These are phyloP conservation scores for Drosophila neonasuta DNA, from an alignment of 2,888 invertebrate genomes.

Conservation along the genomic window DNA sequence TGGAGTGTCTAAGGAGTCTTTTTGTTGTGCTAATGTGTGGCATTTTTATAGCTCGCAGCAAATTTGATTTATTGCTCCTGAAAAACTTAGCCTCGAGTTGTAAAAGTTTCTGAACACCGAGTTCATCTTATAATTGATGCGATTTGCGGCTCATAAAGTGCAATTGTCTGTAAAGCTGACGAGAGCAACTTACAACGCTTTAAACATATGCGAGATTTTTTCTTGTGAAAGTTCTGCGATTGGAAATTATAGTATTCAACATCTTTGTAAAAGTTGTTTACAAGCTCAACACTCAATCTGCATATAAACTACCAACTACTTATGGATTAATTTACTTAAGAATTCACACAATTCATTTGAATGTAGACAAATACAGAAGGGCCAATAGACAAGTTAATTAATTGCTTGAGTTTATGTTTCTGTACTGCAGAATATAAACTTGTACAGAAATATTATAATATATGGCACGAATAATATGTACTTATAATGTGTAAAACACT, in stretches of 20 bases:
- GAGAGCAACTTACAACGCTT: slow-evolving; percentile 17
- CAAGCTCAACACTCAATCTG: not conserved
- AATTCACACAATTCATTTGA: not conserved
- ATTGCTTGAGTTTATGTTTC: too few species aligned
- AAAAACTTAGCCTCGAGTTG: slow-evolving; percentile 64
- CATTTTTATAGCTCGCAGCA: slow-evolving; percentile 71
- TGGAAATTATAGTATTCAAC: not conserved
- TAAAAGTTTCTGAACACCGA: slow-evolving; percentile 51
- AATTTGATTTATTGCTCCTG: slow-evolving; percentile 70
- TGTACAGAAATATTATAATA: too few species aligned
- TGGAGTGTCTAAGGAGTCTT: slow-evolving; percentile 25
- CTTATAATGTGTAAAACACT: too few species aligned
- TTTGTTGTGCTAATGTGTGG: slow-evolving; percentile 75
- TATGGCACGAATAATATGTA: too few species aligned
- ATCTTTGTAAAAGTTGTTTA: slow-evolving; percentile 7
- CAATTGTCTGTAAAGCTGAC: slow-evolving; percentile 67
- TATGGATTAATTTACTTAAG: not conserved
- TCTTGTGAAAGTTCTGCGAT: not conserved
- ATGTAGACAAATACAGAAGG: too few species aligned
- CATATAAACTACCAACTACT: not conserved
- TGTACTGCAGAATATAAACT: too few species aligned
- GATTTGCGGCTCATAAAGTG: slow-evolving; percentile 74
- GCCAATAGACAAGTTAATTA: too few species aligned
- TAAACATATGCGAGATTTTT: slow-evolving; percentile 64
- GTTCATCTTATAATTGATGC: slow-evolving; percentile 75